Evolutionary conservation across 2,797 vertebrate species (phyloP).

Genomic region (Xenentodon cancila): DNA sequence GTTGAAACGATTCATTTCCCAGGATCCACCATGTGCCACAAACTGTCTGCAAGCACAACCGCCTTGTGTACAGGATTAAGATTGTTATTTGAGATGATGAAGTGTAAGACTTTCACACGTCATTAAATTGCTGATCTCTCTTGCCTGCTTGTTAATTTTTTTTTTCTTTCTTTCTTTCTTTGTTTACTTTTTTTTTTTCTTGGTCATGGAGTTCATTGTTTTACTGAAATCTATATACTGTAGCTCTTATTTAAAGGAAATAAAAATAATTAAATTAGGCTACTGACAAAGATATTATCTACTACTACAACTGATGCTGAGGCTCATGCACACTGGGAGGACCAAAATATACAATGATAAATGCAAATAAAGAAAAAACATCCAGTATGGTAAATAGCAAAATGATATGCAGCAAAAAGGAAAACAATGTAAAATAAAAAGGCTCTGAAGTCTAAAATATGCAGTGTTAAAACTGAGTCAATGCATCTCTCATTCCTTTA

Average conservation of each 20-base stretch:
- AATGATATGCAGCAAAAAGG: too few relatives aligned
- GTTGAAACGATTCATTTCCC: slow-evolving; percentile 66
- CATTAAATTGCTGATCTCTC: slow-evolving; percentile 59
- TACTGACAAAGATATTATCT: slow-evolving; percentile 34
- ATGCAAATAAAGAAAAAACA: background rate
- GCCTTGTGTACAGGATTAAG: slow-evolving; percentile 61
- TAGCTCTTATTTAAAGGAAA: slow-evolving; percentile 19
- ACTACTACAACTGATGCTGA: slow-evolving; percentile 4
- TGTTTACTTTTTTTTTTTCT: slow-evolving; percentile 9
- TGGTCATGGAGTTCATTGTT: background rate
- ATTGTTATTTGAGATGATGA: slow-evolving; percentile 54
- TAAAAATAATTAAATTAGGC: slow-evolving; percentile 18
- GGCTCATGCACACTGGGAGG: slow-evolving; percentile 12
- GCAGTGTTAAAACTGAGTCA: too few relatives aligned
- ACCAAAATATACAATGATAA: background rate
- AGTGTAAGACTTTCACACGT: slow-evolving; percentile 63
- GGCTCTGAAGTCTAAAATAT: too few relatives aligned
- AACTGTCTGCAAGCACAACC: slow-evolving; percentile 63
- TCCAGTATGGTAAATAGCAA: too few relatives aligned
- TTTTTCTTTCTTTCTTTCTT: background rate
- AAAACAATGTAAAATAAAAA: too few relatives aligned
- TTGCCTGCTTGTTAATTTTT: slow-evolving; percentile 35
- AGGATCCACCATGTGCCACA: slow-evolving; percentile 37
- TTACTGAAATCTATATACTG: slow-evolving; percentile 19
- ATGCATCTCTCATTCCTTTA: too few relatives aligned